phyloP scores from a whole-genome alignment of 2,888 invertebrate species.

The Synanthedon formicaeformis region DNA sequence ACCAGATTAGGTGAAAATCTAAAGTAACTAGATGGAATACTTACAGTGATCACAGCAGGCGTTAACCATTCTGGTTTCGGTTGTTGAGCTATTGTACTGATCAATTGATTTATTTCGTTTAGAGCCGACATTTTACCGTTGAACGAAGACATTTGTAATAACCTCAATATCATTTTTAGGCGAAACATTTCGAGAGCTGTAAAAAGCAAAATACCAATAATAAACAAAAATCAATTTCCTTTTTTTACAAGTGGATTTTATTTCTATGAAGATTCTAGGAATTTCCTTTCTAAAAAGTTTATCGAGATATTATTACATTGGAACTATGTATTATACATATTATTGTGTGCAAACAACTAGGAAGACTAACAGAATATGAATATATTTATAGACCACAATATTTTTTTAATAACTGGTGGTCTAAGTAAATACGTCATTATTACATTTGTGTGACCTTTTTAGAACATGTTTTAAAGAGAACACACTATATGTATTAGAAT shows the following conservation, averaged over 20 bases:
- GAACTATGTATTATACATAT: background rate
- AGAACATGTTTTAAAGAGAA: no score
- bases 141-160: constrained; percentile 96
- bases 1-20: no score
- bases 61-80: constrained; percentile 94
- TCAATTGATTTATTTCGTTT: constrained; percentile 97
- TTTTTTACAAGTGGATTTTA: no score
- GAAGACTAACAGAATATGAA: background rate
- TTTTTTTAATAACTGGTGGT: no score
- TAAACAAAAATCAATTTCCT: no score
- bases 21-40: constrained; percentile 22
- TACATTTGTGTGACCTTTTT: no score
- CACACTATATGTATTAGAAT: no score
- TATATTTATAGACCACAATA: no score
- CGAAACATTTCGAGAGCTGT: constrained; percentile 91
- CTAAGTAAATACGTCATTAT: no score
- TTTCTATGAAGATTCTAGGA: background rate
- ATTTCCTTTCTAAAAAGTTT: background rate
- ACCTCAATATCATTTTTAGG: constrained; percentile 93
- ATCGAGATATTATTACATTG: background rate
- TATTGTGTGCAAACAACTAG: background rate
- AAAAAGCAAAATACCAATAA: constrained; percentile 10
- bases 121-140: constrained; percentile 99
- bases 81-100: constrained; percentile 90
- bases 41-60: constrained; percentile 92